Evolutionary conservation across 2,113 vertebrate genomes (phyloP).

Genomic region (Ptilorrhoa leucosticta): DNA sequence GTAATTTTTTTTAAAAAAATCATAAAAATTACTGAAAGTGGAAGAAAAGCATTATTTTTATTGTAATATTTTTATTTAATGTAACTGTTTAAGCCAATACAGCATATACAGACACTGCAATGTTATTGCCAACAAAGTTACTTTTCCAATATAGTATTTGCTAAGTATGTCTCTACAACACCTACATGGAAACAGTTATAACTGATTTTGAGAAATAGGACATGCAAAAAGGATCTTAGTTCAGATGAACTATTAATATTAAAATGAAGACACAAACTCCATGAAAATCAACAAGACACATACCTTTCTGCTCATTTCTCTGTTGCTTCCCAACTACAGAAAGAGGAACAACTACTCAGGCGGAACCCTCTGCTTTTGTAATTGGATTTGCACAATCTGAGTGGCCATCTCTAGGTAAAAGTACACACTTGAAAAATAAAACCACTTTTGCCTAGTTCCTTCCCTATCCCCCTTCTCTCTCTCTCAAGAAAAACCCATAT

Average conservation of each 20-base stretch:
- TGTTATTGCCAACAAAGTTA: background rate
- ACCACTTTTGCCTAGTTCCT: background rate
- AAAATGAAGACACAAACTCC: background rate
- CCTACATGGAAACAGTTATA: background rate
- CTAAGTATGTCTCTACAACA: background rate
- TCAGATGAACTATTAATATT: background rate
- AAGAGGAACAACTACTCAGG: background rate
- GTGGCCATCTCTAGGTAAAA: background rate
- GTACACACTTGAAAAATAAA: background rate
- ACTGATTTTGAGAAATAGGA: background rate
- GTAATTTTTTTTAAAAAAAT: background rate
- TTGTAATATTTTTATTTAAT: too few relatives aligned
- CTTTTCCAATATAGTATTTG: background rate
- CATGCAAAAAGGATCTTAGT: background rate
- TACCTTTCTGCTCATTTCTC: background rate
- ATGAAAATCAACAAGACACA: background rate
- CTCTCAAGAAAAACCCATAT: background rate
- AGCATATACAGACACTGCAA: background rate
- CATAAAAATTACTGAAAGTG: background rate
- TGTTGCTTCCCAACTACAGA: background rate
- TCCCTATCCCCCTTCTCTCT: background rate
- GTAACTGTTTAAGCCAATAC: background rate
- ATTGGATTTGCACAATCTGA: background rate
- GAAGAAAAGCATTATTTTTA: background rate
- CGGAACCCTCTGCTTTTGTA: background rate